Evolutionary conservation across 1,140 invertebrate genomes (phyloP), one percentile per base, ranked within the genome.

Genomic region (Leptopilina clavipes): DNA sequence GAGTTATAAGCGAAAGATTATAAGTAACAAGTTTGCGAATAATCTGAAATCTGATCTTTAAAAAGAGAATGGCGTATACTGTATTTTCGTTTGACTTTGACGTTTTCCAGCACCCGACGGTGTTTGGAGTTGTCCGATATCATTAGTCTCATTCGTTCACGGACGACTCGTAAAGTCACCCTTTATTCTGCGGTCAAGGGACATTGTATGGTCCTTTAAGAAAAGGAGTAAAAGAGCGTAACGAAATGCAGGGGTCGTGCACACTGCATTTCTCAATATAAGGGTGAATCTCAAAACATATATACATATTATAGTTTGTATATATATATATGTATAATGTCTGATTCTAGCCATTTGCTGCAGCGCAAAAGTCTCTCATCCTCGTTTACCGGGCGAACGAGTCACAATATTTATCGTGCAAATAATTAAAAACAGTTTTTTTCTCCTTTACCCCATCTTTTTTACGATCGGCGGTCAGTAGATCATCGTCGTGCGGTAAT

Each of bases 321-420:
- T n/a, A n/a, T n/a, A n/a, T n/a, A n/a, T n/a, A 40, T 40, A 40
- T 40, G 52, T 71, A 78, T 81, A 80, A 80, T 82, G 81, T 70
- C 76, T 65, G 31, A 65, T 56, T 70, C 71, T 40, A 2, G n/a
- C 12, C 44, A 3, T 74, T 19, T 18, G 45, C 37, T 54, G 70
- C 19, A 14, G 45, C 8, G 14, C 18, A 25, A 31, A 65, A 65
- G 2, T 65, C 59, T 65, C 22, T 22, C 59, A 8, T 65, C 59
- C 25, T 52, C 65, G 40, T 73, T 75, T 71, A 76, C 77, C 71
- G 72, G 76, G 54, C 37, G 75, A 65, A 73, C 79, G 45, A 82
- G 82, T 84, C 82, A 84, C 82, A 84, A 84, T 84, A 82, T 84
- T 84, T 84, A 79, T 82, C 75, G 78, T 82, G 76, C 76, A 73